Conservation (phyloP, 1,140 invertebrate species). For the Aphelenchoides fujianensis region DNA sequence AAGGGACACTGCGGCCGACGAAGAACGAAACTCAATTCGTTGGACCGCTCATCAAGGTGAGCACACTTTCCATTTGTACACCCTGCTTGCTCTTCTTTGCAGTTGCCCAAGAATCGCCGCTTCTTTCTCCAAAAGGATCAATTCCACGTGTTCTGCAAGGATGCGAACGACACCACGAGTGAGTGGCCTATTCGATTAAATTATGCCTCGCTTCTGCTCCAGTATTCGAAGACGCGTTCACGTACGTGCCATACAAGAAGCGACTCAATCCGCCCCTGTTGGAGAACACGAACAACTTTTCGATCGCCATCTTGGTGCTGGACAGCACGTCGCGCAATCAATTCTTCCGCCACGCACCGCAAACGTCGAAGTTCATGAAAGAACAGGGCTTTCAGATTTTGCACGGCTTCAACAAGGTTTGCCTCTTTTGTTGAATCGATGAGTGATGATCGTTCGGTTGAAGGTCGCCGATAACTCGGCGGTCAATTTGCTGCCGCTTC, state of each 20-base stretch:
- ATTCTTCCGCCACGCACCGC: slow-evolving; percentile 39
- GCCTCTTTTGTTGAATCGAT: too few species aligned
- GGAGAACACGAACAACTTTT: slow-evolving; percentile 5
- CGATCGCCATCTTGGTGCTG: slow-evolving; percentile 13
- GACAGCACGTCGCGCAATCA: slow-evolving; percentile 11
- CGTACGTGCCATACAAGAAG: background rate
- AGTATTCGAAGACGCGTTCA: slow-evolving; percentile 2
- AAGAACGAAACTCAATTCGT: background rate
- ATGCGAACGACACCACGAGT: background rate
- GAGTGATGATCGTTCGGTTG: background rate
- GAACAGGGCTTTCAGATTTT: slow-evolving; percentile 14
- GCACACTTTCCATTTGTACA: too few species aligned
- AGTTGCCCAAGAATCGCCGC: slow-evolving; percentile 6
- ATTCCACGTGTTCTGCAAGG: background rate
- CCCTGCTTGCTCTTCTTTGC: too few species aligned
- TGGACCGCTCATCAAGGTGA: slow-evolving; percentile 1
- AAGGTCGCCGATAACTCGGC: slow-evolving; percentile 17
- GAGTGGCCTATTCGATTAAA: too few species aligned
- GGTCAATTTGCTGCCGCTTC: slow-evolving; percentile 13
- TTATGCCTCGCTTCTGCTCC: background rate
- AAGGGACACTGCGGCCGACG: slow-evolving; percentile 4
- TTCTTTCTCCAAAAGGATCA: slow-evolving; percentile 15
- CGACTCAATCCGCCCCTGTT: background rate
- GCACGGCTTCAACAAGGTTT: background rate
- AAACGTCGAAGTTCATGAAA: slow-evolving; percentile 14